Conservation (phyloP, 1,140 invertebrate genomes). For the Drosophila navojoa region DNA sequence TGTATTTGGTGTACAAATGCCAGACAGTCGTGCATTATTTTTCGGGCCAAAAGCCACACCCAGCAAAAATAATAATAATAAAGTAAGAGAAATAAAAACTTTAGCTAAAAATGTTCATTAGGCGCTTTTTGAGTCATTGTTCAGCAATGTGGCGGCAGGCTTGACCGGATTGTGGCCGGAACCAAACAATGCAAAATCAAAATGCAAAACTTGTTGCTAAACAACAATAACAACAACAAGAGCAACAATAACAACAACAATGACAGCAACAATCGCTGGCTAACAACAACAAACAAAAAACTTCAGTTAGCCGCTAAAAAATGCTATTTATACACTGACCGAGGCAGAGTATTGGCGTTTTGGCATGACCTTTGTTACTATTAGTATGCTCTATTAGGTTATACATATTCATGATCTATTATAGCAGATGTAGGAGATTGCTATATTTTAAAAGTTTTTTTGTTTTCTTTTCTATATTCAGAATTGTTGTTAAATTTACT, state of each 20-base stretch:
- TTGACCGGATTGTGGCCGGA: constrained; percentile 31
- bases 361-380: not conserved
- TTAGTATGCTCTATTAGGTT: not conserved
- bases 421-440: no score
- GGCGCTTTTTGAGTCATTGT: constrained; percentile 58
- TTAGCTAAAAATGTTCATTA: constrained; percentile 36
- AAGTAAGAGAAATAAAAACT: constrained; percentile 1
- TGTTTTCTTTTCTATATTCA: no score
- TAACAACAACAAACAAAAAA: constrained; percentile 4
- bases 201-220: constrained; percentile 80
- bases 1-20: not conserved
- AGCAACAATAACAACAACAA: constrained; percentile 28
- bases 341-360: not conserved
- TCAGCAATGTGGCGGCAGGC: constrained; percentile 61
- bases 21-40: constrained; percentile 39
- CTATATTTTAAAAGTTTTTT: no score
- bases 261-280: constrained; percentile 5
- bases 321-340: constrained; percentile 31
- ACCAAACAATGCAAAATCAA: constrained; percentile 54
- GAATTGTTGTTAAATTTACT: no score
- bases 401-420: no score
- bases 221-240: constrained; percentile 29
- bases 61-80: constrained; percentile 11
- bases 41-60: constrained; percentile 38
- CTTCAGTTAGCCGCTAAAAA: constrained; percentile 59